These are phyloP conservation scores for Acropora yongei DNA, from an alignment of 64 coral and sea anemone genomes.

Conservation along the genomic window DNA sequence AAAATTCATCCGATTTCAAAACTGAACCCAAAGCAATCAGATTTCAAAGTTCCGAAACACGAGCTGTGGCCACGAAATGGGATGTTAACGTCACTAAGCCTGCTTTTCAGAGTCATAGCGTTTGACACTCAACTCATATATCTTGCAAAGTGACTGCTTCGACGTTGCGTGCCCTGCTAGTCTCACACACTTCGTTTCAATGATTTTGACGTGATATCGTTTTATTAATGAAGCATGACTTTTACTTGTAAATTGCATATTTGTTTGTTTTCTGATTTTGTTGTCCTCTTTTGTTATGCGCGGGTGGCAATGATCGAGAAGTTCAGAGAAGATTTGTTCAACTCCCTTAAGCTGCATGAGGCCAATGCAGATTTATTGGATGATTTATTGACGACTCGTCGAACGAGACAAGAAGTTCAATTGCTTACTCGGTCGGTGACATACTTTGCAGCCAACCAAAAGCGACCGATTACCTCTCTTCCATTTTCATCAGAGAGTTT, in stretches of 20 bases:
- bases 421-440: too few relatives aligned
- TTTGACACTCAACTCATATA: not conserved
- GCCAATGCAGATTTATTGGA: too few relatives aligned
- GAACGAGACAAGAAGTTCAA: too few relatives aligned
- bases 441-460: too few relatives aligned
- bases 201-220: not conserved
- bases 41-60: slow-evolving; percentile 63
- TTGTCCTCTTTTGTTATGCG: slow-evolving; percentile 8
- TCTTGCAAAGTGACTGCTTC: not conserved
- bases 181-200: not conserved
- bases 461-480: too few relatives aligned
- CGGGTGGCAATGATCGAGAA: not conserved
- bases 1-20: not conserved
- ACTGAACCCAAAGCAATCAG: slow-evolving; percentile 23
- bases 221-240: slow-evolving; percentile 15
- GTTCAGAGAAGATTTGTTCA: too few relatives aligned
- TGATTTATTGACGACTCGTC: too few relatives aligned
- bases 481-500: too few relatives aligned
- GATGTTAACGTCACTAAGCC: slow-evolving; percentile 42
- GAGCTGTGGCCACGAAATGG: slow-evolving; percentile 64
- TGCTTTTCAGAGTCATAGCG: slow-evolving; percentile 26
- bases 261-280: not conserved
- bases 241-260: not conserved
- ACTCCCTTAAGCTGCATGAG: too few relatives aligned
- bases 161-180: not conserved